Conservation (phyloP, 2,888 invertebrate genomes). For the Ectemnius cavifrons region DNA sequence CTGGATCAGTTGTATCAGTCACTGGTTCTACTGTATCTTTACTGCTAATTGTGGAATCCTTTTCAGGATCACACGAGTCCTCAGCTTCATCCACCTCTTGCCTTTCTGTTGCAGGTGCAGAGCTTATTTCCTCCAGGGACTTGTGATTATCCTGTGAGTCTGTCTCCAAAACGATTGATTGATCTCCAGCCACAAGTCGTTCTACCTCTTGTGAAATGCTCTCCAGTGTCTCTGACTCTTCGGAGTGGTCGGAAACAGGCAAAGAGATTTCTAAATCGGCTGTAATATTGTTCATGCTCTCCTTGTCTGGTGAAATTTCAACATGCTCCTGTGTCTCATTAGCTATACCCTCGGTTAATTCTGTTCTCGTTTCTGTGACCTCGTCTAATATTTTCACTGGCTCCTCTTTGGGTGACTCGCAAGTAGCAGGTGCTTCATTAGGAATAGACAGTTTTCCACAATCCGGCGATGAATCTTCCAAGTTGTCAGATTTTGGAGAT, state of each 20-base stretch:
- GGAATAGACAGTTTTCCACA: background rate
- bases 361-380: background rate
- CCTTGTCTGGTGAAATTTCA: background rate
- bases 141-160: background rate
- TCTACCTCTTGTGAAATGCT: slow-evolving; percentile 73
- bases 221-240: slow-evolving; percentile 72
- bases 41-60: background rate
- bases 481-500: slow-evolving; percentile 24
- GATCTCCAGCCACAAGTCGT: slow-evolving; percentile 63
- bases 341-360: background rate
- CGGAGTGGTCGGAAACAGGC: slow-evolving; percentile 32
- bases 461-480: slow-evolving; percentile 28
- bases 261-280: slow-evolving; percentile 4
- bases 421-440: background rate
- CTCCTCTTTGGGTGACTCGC: slow-evolving; percentile 7
- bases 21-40: background rate
- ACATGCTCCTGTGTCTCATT: background rate
- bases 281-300: background rate
- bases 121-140: background rate
- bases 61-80: background rate
- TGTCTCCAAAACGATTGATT: background rate
- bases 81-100: background rate
- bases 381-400: slow-evolving; percentile 9
- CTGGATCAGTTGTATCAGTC: background rate
- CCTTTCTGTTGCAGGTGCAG: background rate